Base-by-base conservation (phyloP, 2,888 invertebrate species). In the Anthrax anthrax region DNA sequence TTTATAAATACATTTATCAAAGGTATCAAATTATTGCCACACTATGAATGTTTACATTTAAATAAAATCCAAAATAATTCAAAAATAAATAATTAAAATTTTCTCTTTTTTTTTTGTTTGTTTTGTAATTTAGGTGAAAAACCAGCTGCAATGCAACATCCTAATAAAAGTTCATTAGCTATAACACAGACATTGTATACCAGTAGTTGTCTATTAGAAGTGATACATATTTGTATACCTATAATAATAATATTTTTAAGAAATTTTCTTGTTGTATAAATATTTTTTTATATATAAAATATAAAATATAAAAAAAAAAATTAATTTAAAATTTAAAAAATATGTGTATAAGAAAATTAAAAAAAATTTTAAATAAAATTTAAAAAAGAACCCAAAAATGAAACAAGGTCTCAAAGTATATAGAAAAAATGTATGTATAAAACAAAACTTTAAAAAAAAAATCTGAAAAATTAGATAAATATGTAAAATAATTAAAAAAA, bases 111-210 rank as follows among this genome's bases (percentile, higher is more conserved):
- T 32, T 32, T 32, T 32, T 12, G 3, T 5, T 13, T 47, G 44
- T 41, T 39, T 37, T 47, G 34, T 18, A 16, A 69, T 70, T 48
- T 72, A 81, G 81, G 80, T 63, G 81, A 81, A 61, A 80, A 80
- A 37, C 80, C 80, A 51, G 81, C 81, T 23, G 81, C 81, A 1
- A 81, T 81, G 80, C 80, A 81, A 57, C 80, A 80, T 55, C 80
- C 80, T 39, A 80, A 80, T 63, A 76, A 71, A 47, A 52, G 49
- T 47, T 50, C 52, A 48, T 23, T 8, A 32, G 50, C 51, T 18
- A 37, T 45, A 37, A 39, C 39, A 29, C 32, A 38, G 34, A 44
- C 39, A 32, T 37, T 43, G 18, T 34, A 23, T 34, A 42, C 42
- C 37, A 44, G 49, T 19, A 42, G 37, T 36, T 39, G 39, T 38